Base-by-base conservation (phyloP, 2,888 invertebrate species). In the Trichogramma evanescens region DNA sequence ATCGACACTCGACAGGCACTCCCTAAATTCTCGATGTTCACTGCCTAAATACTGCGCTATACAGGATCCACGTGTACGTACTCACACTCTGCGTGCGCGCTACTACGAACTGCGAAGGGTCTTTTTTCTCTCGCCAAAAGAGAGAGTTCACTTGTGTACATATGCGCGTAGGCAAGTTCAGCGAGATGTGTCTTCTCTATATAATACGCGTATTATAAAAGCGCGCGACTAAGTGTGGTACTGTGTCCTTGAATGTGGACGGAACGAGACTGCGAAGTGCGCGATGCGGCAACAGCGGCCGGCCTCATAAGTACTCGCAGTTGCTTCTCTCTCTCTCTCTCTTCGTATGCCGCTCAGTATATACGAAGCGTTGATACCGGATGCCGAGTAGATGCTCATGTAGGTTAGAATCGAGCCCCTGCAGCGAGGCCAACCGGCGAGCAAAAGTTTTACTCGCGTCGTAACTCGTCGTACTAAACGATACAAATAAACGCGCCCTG, bases 281-380 rank as follows among this genome's bases (percentile, higher is more conserved):
- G 26, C 26, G 26, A 26, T 26, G 26, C 26, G 38, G 26, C 46
- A 40, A 50, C 43, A 5, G 53, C 53, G 55, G 51, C 50, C 51
- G 48, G 41, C 55, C n/a, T 39, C 48, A 42, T 45, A 39, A 40
- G 5, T 40, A 43, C 42, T 26, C 40, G 41, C 52, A 6, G 48
- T 56, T 56, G 55, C 46, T 48, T 56, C 7, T 48, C 48, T 10
- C 48, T 48, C 10, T 48, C 48, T 10, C 8, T 48, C 48, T 48
- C 48, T 48, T 48, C 5, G 48, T 26, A 26, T 3, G 10, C 10
- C 10, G 48, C 10, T 40, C 6, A 2, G 39, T 53, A 26, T 53
- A 53, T 53, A 38, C n/a, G 26, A 26, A 26, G 26, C 26, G 26
- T 26, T 26, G 26, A 26, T 26, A 26, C 26, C 26, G 26, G 26